A percentile compares a stretch with the other conserved stretches of the same genome.
These are phyloP conservation scores for Neoaliturus tenellus DNA, from an alignment of 2,888 invertebrate species.

Conservation along the genomic window DNA sequence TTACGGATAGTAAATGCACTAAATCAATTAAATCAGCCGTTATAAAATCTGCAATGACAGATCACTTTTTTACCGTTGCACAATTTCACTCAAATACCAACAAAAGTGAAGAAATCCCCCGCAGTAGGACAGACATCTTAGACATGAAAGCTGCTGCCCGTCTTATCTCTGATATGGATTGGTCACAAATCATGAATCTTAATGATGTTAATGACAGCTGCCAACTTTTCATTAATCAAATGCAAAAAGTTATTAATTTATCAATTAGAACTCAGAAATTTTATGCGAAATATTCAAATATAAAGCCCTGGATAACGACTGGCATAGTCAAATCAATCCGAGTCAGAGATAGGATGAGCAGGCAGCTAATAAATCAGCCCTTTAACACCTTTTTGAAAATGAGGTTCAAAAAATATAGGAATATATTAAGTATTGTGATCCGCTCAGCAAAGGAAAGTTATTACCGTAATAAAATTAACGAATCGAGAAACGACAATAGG, in stretches of 20 bases:
- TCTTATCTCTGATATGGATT: not conserved
- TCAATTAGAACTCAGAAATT: not conserved
- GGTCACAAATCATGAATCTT: not conserved
- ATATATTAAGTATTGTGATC: not conserved
- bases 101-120: not conserved
- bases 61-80: not conserved
- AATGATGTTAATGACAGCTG: not conserved
- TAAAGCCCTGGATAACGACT: not conserved
- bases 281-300: not conserved
- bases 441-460: not conserved
- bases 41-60: not conserved
- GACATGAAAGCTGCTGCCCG: not conserved
- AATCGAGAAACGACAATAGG: not conserved
- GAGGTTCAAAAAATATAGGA: not conserved
- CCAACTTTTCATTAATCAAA: not conserved
- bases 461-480: not conserved
- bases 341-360: not conserved
- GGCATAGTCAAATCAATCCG: not conserved
- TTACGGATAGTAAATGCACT: not conserved
- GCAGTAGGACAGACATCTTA: not conserved
- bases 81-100: not conserved
- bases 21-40: not conserved
- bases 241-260: not conserved
- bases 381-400: not conserved
- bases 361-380: not conserved